Evolutionary conservation across 1,140 invertebrate species (phyloP).

Genomic region (Drosophila takahashii): DNA sequence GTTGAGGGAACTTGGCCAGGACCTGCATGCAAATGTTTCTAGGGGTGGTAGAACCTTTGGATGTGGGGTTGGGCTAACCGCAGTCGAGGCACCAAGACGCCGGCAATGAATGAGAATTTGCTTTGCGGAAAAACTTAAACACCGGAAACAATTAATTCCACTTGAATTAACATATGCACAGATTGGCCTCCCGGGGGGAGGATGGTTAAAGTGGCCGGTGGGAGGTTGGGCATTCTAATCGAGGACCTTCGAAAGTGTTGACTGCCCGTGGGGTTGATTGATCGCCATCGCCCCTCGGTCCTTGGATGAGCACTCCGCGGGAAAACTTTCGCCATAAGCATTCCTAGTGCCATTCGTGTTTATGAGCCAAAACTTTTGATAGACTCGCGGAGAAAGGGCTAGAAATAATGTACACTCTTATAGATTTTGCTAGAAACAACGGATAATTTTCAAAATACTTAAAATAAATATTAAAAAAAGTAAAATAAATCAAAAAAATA

Average conservation of each 20-base stretch:
- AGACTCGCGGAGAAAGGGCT: conserved; percentile 17
- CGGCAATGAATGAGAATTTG: conserved; percentile 74
- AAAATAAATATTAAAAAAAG: too few relatives aligned
- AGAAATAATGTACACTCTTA: not conserved
- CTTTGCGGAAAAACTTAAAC: conserved; percentile 84
- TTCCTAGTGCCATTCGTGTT: conserved; percentile 49
- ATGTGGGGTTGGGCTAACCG: conserved; percentile 15
- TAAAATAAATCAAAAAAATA: too few relatives aligned
- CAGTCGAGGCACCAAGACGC: conserved; percentile 55
- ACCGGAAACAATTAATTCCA: conserved; percentile 85
- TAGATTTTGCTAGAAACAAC: too few relatives aligned
- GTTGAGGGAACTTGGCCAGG: conserved; percentile 35
- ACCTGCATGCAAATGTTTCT: conserved; percentile 33
- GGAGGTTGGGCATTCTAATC: conserved; percentile 17
- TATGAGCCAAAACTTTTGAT: conserved; percentile 70
- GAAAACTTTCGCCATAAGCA: conserved; percentile 41
- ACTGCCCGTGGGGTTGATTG: conserved; percentile 63
- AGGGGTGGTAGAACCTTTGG: not conserved
- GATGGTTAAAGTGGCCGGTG: conserved; percentile 4
- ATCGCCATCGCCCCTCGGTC: conserved; percentile 33
- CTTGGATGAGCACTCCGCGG: conserved; percentile 29
- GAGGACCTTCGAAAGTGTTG: conserved; percentile 65
- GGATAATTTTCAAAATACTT: too few relatives aligned
- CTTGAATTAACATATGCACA: conserved; percentile 84
- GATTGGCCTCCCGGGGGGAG: conserved; percentile 41